Base-by-base conservation (phyloP, 2,797 vertebrate genomes). In the Lepus townsendii region DNA sequence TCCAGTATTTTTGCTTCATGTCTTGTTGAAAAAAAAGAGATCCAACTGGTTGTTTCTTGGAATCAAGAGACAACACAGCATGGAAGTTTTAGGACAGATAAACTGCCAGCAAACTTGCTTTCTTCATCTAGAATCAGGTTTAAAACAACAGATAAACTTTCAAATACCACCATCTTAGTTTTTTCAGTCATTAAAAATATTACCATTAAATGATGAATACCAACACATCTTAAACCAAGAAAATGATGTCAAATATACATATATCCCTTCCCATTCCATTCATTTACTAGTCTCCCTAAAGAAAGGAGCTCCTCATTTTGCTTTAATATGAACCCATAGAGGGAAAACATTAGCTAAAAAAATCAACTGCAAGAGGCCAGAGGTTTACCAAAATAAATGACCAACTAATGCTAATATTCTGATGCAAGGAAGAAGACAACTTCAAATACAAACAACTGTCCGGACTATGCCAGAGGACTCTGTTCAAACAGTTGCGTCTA, bases 341-440 rank as follows among this genome's bases (percentile, higher is more conserved):
- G 73, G 62, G 83, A 91, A 97, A 97, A 94, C 62, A 96, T 63
- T 85, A 96, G 17, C 78, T 80, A 52, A 83, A 92, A 97, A 95
- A 96, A 47, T 93, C 83, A 80, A 92, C 47, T 92, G 68, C 90
- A 78, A 97, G 95, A 95, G 52, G 16, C 83, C 32, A 79, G 91
- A 96, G 80, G 79, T 94, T 79, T 91, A 89, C 65, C 71, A 73
- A 97, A 97, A 97, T 92, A 98, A 98, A 93, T 96, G 69, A 68
- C 72, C 89, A 94, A 96, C 97, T 87, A 96, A 96, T 38, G 0
- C 14, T 96, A 93, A 97, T 94, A 94, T 85, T 96, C 96, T 93
- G 97, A 92, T 94, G 97, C 88, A 84, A 95, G 86, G 91, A 96
- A 76, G 91, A 87, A 95, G 71, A 91, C 65, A 95, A 93, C 47